Base-by-base conservation (phyloP, 2,797 vertebrate genomes). In the Poeciliopsis presidionis region DNA sequence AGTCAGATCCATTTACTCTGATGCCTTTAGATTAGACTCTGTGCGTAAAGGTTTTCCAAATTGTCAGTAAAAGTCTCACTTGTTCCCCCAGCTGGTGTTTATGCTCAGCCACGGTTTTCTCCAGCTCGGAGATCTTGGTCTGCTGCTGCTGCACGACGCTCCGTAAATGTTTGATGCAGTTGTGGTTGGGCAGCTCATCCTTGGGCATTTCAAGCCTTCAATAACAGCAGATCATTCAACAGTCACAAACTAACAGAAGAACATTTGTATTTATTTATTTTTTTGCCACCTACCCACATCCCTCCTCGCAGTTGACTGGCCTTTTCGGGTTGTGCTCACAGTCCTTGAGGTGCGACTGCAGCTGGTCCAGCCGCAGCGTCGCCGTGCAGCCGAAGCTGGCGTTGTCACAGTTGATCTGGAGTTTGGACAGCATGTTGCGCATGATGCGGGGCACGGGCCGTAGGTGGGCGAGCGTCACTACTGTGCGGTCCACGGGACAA, bases 341-440 rank as follows among this genome's bases (percentile, higher is more conserved):
- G 95, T 99, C 98, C 57, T 96, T 98, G 86, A 99, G 97, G 93
- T 99, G 98, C 8, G 98, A 97, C 95, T 96, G 97, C 75, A 99
- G 97, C 96, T 98, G 98, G 94, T 99, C 98, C 4, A 99, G 96
- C 5, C 98, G 96, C 84, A 99, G 96, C 0, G 98, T 96, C 2
- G 98, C 98, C 1, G 95, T 96, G 81, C 98, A 99, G 93, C 98
- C 98, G 55, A 99, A 99, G 9, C 95, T 95, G 0, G 97, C 97
- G 85, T 99, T 99, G 94, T 99, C 98, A 16, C 98, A 99, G 75
- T 95, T 96, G 90, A 99, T 99, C 94, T 98, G 98, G 75, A 99
- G 96, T 93, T 99, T 99, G 61, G 98, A 99, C 72, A 99, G 96
- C 98, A 99, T 99, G 93, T 99, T 99, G 75, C 98, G 97, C 98